phyloP scores from a whole-genome alignment of 2,888 invertebrate genomes.

The Ecdyonurus torrentis region DNA sequence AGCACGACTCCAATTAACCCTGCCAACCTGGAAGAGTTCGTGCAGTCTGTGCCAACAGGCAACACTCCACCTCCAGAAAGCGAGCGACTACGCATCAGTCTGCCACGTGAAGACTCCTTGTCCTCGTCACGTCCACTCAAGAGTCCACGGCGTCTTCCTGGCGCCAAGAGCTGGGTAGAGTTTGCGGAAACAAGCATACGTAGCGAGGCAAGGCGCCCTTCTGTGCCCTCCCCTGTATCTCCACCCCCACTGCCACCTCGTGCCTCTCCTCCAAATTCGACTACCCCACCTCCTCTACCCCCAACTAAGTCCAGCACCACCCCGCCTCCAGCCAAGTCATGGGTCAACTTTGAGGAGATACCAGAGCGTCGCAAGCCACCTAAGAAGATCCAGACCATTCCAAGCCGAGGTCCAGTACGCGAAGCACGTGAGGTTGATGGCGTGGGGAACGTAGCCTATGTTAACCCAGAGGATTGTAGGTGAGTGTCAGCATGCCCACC shows the following conservation, averaged over 20 bases:
- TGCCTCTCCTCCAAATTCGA: slow-evolving; percentile 6
- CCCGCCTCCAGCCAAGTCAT: slow-evolving; percentile 22
- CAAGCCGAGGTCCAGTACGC: slow-evolving; percentile 29
- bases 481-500: slow-evolving; percentile 20
- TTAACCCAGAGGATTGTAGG: slow-evolving; percentile 73
- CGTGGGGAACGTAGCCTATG: slow-evolving; percentile 43
- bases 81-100: slow-evolving; percentile 20
- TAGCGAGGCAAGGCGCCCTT: neutral
- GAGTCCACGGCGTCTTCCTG: slow-evolving; percentile 34
- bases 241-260: slow-evolving; percentile 26
- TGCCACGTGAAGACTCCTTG: slow-evolving; percentile 41
- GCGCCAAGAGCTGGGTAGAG: slow-evolving; percentile 27
- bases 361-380: slow-evolving; percentile 67
- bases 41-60: slow-evolving; percentile 23
- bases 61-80: slow-evolving; percentile 4
- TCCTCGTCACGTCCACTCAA: slow-evolving; percentile 18
- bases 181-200: slow-evolving; percentile 21
- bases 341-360: slow-evolving; percentile 78
- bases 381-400: slow-evolving; percentile 66
- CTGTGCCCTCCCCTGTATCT: slow-evolving; percentile 28
- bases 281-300: neutral
- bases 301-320: slow-evolving; percentile 12
- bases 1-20: slow-evolving; percentile 56
- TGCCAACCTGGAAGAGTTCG: slow-evolving; percentile 52
- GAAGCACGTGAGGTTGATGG: slow-evolving; percentile 19